Conservation (phyloP, 2,797 vertebrate genomes). For the Notolepis coatsorum region DNA sequence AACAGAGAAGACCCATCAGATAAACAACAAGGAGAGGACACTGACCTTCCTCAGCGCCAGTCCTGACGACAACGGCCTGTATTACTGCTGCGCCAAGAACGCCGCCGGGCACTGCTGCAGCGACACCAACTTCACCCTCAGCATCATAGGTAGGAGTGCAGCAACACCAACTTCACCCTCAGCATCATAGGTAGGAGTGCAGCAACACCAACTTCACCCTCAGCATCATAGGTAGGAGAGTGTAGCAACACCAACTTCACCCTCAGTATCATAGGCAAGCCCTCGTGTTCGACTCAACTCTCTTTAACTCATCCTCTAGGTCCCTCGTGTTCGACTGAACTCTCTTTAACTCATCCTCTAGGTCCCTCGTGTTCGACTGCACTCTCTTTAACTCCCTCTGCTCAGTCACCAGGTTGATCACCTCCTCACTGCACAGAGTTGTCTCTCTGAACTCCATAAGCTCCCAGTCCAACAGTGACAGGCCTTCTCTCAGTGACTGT, state of each 20-base stretch:
- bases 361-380: too few species aligned
- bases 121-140: conserved; percentile 90
- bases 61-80: conserved; percentile 89
- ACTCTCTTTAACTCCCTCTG: too few species aligned
- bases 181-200: conserved; percentile 91
- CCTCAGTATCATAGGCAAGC: conserved; percentile 78
- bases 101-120: conserved; percentile 90
- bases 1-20: conserved; percentile 81
- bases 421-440: too few species aligned
- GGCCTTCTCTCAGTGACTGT: too few species aligned
- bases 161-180: conserved; percentile 90
- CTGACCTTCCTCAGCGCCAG: conserved; percentile 84
- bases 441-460: too few species aligned
- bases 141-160: conserved; percentile 92
- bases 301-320: too few species aligned
- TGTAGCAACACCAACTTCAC: conserved; percentile 94
- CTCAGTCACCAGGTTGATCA: too few species aligned
- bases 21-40: conserved; percentile 92
- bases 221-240: conserved; percentile 86
- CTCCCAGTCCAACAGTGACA: too few species aligned
- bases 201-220: conserved; percentile 92
- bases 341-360: too few species aligned
- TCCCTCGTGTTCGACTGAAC: too few species aligned
- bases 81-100: conserved; percentile 93
- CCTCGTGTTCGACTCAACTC: too few species aligned